Percentiles rank a stretch among this genome's conserved stretches.
phyloP scores from a whole-genome alignment of 2,113 vertebrate genomes.

The Neogale vison region DNA sequence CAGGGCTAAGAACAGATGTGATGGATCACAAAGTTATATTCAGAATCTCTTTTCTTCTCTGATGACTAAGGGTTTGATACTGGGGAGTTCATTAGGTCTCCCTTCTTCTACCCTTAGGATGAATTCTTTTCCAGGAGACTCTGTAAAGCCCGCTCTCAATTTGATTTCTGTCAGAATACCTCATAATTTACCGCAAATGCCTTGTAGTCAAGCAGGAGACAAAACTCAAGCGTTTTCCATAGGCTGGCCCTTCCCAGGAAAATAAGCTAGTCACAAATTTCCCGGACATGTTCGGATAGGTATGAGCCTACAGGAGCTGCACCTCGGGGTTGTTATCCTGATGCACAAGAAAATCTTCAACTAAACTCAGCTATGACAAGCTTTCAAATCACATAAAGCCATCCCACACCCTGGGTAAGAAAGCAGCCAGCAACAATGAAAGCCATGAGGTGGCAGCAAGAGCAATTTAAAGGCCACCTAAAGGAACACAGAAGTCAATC shows the following conservation, averaged over 20 bases:
- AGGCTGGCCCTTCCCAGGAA: not conserved
- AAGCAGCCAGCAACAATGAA: not conserved
- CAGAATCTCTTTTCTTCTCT: not conserved
- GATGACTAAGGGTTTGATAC: not conserved
- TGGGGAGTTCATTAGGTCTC: not conserved
- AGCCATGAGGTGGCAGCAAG: not conserved
- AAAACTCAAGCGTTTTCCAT: not conserved
- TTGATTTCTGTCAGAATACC: not conserved
- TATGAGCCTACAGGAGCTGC: not conserved
- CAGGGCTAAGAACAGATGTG: not conserved
- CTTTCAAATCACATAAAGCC: slow-evolving; percentile 12
- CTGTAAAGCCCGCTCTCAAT: not conserved
- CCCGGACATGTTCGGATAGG: not conserved
- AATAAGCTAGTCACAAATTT: not conserved
- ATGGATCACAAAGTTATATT: not conserved
- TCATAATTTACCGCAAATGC: not conserved
- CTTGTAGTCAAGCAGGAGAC: not conserved
- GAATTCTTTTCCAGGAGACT: not conserved
- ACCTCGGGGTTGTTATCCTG: not conserved
- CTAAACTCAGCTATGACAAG: slow-evolving; percentile 35
- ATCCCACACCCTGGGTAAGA: not conserved
- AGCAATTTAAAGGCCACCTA: not conserved
- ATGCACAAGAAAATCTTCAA: slow-evolving; percentile 45
- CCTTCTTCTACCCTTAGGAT: not conserved
- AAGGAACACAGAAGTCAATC: not conserved